Evolutionary conservation across 2,888 invertebrate genomes (phyloP).

Genomic region (Orchesella flavescens): DNA sequence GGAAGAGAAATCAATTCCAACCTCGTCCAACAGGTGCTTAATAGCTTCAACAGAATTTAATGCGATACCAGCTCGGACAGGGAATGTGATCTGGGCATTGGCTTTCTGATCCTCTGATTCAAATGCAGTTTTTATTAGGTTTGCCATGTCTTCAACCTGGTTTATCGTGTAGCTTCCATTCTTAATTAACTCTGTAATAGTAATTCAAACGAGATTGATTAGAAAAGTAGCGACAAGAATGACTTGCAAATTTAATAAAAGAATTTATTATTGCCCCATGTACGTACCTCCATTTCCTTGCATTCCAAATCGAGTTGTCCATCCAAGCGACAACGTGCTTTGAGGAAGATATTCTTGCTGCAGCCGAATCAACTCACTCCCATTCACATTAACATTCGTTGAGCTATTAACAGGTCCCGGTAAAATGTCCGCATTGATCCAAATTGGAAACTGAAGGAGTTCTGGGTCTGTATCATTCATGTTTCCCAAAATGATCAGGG

Average conservation of each 20-base stretch:
- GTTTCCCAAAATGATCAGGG: conserved; percentile 72
- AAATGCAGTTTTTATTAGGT: conserved; percentile 23
- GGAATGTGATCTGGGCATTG: conserved; percentile 45
- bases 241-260: too few relatives aligned
- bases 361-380: conserved; percentile 79
- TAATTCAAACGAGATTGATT: too few relatives aligned
- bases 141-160: conserved; percentile 38
- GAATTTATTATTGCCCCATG: not conserved
- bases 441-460: conserved; percentile 82
- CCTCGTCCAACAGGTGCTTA: conserved; percentile 24
- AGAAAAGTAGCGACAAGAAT: too few relatives aligned
- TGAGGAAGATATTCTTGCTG: conserved; percentile 79
- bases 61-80: conserved; percentile 42
- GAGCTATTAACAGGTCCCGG: conserved; percentile 81
- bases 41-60: conserved; percentile 32
- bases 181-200: not conserved
- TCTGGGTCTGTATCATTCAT: conserved; percentile 73
- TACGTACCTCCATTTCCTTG: not conserved
- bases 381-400: conserved; percentile 77
- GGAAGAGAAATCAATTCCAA: conserved; percentile 24
- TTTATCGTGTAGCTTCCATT: conserved; percentile 25
- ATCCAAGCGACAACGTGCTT: conserved; percentile 85
- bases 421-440: conserved; percentile 91
- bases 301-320: conserved; percentile 80
- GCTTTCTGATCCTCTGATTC: not conserved